Evolutionary conservation across 2,113 vertebrate genomes (phyloP).

Genomic region (Oxygymnocypris stewartii): DNA sequence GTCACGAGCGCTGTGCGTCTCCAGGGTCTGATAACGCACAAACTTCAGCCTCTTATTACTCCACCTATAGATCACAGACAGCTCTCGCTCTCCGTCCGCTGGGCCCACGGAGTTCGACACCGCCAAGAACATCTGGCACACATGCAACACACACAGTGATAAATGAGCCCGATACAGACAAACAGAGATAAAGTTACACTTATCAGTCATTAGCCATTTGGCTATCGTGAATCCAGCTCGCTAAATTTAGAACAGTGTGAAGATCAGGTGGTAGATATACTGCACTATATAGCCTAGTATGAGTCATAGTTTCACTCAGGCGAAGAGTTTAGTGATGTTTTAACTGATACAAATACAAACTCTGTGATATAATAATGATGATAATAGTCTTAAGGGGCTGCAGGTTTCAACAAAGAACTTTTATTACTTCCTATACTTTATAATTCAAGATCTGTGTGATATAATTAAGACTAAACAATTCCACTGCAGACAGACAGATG

Average conservation of each 20-base stretch:
- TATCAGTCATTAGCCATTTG: slow-evolving; percentile 28
- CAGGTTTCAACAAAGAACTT: slow-evolving; percentile 32
- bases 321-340: background rate
- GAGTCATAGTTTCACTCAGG: slow-evolving; percentile 6
- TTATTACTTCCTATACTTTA: slow-evolving; percentile 31
- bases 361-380: background rate
- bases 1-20: slow-evolving; percentile 88
- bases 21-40: slow-evolving; percentile 81
- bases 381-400: background rate
- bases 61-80: slow-evolving; percentile 94
- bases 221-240: slow-evolving; percentile 9
- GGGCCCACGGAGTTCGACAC: slow-evolving; percentile 84
- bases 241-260: slow-evolving; percentile 23
- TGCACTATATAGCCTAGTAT: background rate
- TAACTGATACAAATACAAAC: slow-evolving; percentile 17
- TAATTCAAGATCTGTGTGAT: slow-evolving; percentile 7
- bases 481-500: slow-evolving; percentile 25
- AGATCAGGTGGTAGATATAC: slow-evolving; percentile 24
- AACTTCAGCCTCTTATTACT: slow-evolving; percentile 83
- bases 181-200: slow-evolving; percentile 20
- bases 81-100: slow-evolving; percentile 72
- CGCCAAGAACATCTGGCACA: slow-evolving; percentile 83
- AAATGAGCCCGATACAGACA: slow-evolving; percentile 21
- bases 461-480: slow-evolving; percentile 21
- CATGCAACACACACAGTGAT: slow-evolving; percentile 32